phyloP scores from a whole-genome alignment of 1,140 invertebrate species.

The Formica selysi region DNA sequence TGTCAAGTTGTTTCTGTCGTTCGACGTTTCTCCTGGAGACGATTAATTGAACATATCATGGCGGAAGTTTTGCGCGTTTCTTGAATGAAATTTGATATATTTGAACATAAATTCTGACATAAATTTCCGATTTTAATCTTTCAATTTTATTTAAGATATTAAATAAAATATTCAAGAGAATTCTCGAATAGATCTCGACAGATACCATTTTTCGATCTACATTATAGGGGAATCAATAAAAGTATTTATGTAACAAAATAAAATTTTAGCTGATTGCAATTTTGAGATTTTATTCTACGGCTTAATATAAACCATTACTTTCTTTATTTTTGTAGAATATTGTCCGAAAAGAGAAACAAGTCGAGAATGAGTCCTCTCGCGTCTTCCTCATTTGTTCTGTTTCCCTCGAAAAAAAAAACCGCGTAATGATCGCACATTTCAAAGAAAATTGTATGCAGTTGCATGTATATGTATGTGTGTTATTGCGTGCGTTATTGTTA shows the following conservation, averaged over 20 bases:
- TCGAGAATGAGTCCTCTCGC: background rate
- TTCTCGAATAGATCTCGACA: background rate
- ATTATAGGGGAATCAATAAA: background rate
- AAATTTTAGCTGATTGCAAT: background rate
- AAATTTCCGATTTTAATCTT: background rate
- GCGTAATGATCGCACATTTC: conserved; percentile 10
- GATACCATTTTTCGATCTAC: background rate
- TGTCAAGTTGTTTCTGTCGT: conserved; percentile 33
- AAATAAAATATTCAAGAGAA: background rate
- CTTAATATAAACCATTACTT: background rate
- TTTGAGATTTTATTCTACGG: background rate
- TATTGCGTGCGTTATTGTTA: conserved; percentile 24
- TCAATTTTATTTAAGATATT: background rate
- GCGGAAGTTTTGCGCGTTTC: background rate
- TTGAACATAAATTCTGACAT: background rate
- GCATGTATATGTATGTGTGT: background rate
- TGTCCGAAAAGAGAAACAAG: background rate
- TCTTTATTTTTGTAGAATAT: conserved; percentile 5
- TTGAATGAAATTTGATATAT: too few species aligned
- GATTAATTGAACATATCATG: conserved; percentile 22
- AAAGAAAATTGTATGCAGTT: conserved; percentile 34
- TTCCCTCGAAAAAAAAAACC: conserved; percentile 32
- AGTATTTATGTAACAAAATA: background rate
- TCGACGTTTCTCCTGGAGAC: background rate
- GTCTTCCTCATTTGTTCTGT: conserved; percentile 8